Evolutionary conservation across 2,888 invertebrate species (phyloP).

Genomic region (Diadegma fenestrale): DNA sequence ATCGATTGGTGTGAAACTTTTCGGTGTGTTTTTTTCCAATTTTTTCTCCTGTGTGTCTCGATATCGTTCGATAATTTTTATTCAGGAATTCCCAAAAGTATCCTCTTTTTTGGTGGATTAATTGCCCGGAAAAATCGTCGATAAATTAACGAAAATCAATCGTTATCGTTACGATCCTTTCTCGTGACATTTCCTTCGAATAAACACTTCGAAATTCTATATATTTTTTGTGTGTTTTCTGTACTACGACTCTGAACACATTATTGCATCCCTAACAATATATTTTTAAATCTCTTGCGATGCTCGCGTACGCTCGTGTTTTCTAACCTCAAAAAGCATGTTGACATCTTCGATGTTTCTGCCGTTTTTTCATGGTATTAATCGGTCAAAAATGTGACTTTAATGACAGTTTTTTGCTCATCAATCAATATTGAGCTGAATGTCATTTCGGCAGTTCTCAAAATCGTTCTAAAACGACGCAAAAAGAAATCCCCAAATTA

Average conservation of each 20-base stretch:
- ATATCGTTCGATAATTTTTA: background rate
- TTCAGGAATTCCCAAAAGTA: background rate
- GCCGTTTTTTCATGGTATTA: background rate
- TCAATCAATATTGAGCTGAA: background rate
- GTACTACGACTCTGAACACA: background rate
- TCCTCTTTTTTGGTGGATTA: background rate
- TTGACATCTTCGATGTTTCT: background rate
- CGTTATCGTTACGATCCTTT: background rate
- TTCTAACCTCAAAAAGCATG: slow-evolving; percentile 15
- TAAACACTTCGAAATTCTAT: too few species aligned
- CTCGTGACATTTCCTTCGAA: background rate
- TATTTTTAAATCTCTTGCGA: background rate
- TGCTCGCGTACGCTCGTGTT: background rate
- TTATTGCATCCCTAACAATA: background rate
- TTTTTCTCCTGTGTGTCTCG: background rate
- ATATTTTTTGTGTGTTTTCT: background rate
- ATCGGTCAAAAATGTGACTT: background rate
- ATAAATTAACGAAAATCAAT: background rate
- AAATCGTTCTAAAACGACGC: background rate
- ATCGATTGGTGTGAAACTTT: background rate
- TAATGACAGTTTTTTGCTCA: background rate
- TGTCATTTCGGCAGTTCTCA: background rate
- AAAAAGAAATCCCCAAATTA: background rate
- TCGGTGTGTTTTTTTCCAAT: background rate
- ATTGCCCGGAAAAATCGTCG: background rate